phyloP scores from a whole-genome alignment of 2,113 vertebrate species.

The Rallus limicola region DNA sequence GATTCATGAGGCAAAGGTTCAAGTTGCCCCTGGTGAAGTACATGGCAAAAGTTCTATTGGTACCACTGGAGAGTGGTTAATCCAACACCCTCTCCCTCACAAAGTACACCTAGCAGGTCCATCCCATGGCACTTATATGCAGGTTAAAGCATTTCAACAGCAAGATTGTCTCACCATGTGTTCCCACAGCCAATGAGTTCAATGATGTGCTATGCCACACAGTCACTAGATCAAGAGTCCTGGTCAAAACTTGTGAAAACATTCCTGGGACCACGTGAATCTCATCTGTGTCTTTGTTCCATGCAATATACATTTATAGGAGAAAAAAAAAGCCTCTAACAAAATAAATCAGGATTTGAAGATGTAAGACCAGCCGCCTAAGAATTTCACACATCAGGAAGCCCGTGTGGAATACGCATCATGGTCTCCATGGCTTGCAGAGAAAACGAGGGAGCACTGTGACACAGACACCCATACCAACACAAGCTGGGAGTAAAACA shows the following conservation, averaged over 20 bases:
- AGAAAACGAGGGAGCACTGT: neutral
- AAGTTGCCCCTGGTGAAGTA: neutral
- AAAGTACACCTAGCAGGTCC: neutral
- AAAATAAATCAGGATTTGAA: neutral
- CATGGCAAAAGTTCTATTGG: neutral
- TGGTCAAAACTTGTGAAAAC: slow-evolving; percentile 22
- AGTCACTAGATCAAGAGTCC: slow-evolving; percentile 49
- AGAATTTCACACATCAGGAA: neutral
- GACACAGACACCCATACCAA: neutral
- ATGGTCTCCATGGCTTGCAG: neutral
- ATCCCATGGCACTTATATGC: neutral
- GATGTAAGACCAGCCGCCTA: neutral
- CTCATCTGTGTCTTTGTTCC: neutral
- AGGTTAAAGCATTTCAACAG: neutral
- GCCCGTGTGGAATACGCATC: neutral
- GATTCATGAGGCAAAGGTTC: neutral
- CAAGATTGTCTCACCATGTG: slow-evolving; percentile 20
- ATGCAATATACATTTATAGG: neutral
- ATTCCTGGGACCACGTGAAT: slow-evolving; percentile 13
- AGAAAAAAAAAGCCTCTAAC: neutral
- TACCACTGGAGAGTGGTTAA: neutral
- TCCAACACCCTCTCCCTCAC: neutral
- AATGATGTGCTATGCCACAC: slow-evolving; percentile 46
- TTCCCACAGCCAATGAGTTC: neutral
- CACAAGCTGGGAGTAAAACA: neutral